Percentiles rank a stretch among this genome's conserved stretches.
Evolutionary conservation across 2,113 vertebrate species (phyloP).

Genomic region (Paramisgurnus dabryanus): DNA sequence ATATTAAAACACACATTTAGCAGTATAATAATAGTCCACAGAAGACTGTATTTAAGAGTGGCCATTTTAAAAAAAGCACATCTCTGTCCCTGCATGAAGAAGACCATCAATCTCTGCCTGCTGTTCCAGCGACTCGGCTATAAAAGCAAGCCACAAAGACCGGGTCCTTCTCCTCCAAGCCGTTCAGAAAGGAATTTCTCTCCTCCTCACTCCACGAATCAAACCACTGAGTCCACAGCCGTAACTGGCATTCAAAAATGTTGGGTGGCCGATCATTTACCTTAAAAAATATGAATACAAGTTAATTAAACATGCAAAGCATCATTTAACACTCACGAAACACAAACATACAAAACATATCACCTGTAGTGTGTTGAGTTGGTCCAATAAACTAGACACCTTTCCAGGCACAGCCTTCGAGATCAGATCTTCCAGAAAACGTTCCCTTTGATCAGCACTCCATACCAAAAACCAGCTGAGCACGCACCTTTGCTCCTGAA

Average conservation of each 20-base stretch:
- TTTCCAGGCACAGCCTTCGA: slow-evolving; percentile 88
- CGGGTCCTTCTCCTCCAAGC: slow-evolving; percentile 79
- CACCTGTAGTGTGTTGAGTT: slow-evolving; percentile 81
- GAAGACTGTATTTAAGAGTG: slow-evolving; percentile 12
- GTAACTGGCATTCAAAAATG: slow-evolving; percentile 88
- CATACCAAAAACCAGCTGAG: slow-evolving; percentile 86
- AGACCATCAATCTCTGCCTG: slow-evolving; percentile 72
- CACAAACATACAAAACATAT: background rate
- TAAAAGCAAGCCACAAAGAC: slow-evolving; percentile 82
- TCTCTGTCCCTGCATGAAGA: background rate
- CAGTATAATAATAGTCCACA: background rate
- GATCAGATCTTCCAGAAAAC: slow-evolving; percentile 83
- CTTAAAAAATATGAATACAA: slow-evolving; percentile 50
- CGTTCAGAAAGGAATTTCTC: slow-evolving; percentile 82
- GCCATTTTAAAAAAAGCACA: background rate
- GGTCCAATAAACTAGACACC: slow-evolving; percentile 81
- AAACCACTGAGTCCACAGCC: slow-evolving; percentile 91
- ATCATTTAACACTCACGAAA: background rate
- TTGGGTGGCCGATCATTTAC: slow-evolving; percentile 79
- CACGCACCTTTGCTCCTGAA: slow-evolving; percentile 86
- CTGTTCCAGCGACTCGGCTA: slow-evolving; percentile 78
- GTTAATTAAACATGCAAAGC: background rate
- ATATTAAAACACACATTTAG: background rate
- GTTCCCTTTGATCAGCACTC: slow-evolving; percentile 74
- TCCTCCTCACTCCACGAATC: slow-evolving; percentile 86